A percentile compares a stretch with the other conserved stretches of the same genome.
Evolutionary conservation across 2,113 vertebrate genomes (phyloP).

Genomic region (Mungos mungo): DNA sequence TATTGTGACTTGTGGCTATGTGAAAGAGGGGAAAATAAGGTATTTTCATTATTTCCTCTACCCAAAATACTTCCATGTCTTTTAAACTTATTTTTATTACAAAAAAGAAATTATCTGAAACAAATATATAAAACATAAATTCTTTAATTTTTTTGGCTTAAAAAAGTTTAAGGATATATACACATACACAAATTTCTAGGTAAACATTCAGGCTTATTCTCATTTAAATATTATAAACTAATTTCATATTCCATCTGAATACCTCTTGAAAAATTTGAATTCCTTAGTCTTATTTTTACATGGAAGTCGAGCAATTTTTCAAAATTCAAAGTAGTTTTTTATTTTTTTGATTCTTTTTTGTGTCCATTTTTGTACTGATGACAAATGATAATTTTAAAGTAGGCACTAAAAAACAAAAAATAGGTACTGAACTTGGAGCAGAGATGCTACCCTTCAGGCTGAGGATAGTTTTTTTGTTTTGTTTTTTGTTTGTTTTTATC

Average conservation of each 20-base stretch:
- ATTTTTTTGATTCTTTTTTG: not conserved
- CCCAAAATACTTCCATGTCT: not conserved
- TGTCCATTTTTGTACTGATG: not conserved
- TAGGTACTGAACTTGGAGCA: not conserved
- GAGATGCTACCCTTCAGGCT: not conserved
- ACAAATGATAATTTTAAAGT: not conserved
- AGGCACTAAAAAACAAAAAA: not conserved
- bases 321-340: conserved; percentile 24
- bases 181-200: not conserved
- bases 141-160: not conserved
- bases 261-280: not conserved
- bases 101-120: not conserved
- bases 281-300: not conserved
- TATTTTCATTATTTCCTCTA: not conserved
- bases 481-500: not conserved
- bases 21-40: not conserved
- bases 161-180: not conserved
- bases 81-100: not conserved
- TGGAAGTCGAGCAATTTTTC: not conserved
- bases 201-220: not conserved
- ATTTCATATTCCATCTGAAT: not conserved
- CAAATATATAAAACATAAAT: not conserved
- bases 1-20: not conserved
- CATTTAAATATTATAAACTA: not conserved
- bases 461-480: not conserved